phyloP scores from a whole-genome alignment of 2,888 invertebrate genomes.

The Rhamphomyia laevipes region DNA sequence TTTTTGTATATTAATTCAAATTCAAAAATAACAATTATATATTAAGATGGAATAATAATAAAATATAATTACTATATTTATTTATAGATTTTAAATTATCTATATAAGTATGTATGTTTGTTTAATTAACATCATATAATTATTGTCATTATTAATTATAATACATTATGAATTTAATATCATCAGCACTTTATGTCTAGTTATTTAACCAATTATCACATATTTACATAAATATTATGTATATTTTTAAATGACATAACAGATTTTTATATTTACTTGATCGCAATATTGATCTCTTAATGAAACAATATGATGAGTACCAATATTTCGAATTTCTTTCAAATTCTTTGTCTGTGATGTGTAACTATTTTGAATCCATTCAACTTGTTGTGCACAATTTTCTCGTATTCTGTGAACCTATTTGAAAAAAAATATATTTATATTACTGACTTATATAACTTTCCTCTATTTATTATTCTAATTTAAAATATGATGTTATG shows the following conservation, averaged over 20 bases:
- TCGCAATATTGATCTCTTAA: slow-evolving; percentile 86
- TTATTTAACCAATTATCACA: no score
- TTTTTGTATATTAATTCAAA: no score
- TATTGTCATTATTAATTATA: no score
- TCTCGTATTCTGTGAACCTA: slow-evolving; percentile 83
- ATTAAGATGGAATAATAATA: background rate
- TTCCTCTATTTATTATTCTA: no score
- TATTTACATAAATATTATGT: no score
- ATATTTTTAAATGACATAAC: no score
- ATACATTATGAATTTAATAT: no score
- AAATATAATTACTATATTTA: background rate
- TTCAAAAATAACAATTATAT: background rate
- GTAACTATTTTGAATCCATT: slow-evolving; percentile 87
- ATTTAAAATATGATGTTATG: background rate
- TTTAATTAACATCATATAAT: no score
- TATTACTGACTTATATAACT: background rate
- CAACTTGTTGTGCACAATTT: slow-evolving; percentile 87
- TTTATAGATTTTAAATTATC: background rate
- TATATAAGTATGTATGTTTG: no score
- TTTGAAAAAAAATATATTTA: background rate
- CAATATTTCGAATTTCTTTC: slow-evolving; percentile 81
- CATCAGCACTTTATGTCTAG: no score
- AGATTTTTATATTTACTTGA: slow-evolving; percentile 50
- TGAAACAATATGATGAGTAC: slow-evolving; percentile 73
- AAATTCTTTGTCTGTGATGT: slow-evolving; percentile 76